Base-by-base conservation (phyloP, 2,797 vertebrate genomes). In the Spea hammondii region DNA sequence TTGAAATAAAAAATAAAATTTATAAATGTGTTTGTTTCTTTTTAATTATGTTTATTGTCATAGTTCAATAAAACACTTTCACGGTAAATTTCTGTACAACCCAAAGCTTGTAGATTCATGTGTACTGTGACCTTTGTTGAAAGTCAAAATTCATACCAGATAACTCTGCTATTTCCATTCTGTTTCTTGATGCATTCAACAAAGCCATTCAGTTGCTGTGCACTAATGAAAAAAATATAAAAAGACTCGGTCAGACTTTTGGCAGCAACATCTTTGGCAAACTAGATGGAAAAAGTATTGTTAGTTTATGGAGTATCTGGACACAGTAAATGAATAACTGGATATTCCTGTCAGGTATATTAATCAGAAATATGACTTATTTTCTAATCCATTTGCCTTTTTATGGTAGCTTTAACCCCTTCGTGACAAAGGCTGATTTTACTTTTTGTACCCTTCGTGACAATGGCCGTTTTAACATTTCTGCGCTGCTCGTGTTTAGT, bases 261-360 rank as follows among this genome's bases (percentile, higher is more conserved):
- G 79, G 79, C 79, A 80, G 79, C 60, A 45, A 71, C 13, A 55
- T 12, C 45, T 71, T 71, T 80, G 79, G 79, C 79, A 46, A 75
- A 62, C 68, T 65, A 76, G 70, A 67, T 80, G 79, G 79, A 80
- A 80, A 80, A 80, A 80, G 79, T 80, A 76, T 80, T 80, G 79
- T 80, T 79, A 65, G 74, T 70, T 76, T 80, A 80, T 80, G 79
- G 79, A 80, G 76, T 68, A 80, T 70, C 57, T 80, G 78, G 78
- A 80, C 78, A 70, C 74, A 62, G 49, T 74, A 79, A 66, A 75
- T 65, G 78, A 80, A 80, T 80, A 45, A 66, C 67, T 70, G 45
- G 73, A 73, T 76, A 73, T 64, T 76, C 60, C 47, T 65, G 67
- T 76, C 60, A 80, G 79, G 67, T 80, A 80, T 53, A 71, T 76